phyloP scores from a whole-genome alignment of 2,888 invertebrate genomes.

The Ashinkailepas kermadecensis region DNA sequence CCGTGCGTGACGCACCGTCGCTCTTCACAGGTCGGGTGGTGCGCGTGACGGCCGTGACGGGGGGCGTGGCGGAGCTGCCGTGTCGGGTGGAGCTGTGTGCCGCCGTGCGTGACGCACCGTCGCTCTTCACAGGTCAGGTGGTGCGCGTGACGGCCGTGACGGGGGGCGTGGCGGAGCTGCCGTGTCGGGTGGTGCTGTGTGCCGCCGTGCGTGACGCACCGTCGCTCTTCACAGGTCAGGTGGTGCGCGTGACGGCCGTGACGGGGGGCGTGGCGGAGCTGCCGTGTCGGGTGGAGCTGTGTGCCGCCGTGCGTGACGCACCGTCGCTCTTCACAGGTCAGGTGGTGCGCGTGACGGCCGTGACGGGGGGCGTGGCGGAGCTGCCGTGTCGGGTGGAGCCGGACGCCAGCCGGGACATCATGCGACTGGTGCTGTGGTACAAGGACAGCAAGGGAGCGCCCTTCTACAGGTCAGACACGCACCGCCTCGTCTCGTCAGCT shows the following conservation, averaged over 20 bases:
- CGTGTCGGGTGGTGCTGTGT: too few relatives aligned
- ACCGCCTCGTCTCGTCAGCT: too few relatives aligned
- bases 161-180: too few relatives aligned
- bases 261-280: constrained; percentile 70
- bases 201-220: constrained; percentile 24
- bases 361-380: constrained; percentile 69
- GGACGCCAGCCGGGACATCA: constrained; percentile 48
- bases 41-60: constrained; percentile 64
- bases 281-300: constrained; percentile 71
- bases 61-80: too few relatives aligned
- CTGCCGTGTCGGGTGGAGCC: constrained; percentile 81
- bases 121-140: background rate
- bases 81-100: constrained; percentile 41
- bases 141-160: background rate
- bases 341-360: constrained; percentile 56
- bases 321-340: constrained; percentile 10
- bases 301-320: constrained; percentile 16
- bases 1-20: constrained; percentile 26
- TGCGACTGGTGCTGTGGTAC: constrained; percentile 40
- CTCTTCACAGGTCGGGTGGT: too few relatives aligned
- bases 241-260: constrained; percentile 59
- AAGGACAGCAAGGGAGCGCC: constrained; percentile 39
- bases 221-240: background rate
- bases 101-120: constrained; percentile 43
- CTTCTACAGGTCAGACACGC: constrained; percentile 37